Evolutionary conservation across 2,113 vertebrate genomes (phyloP).

Genomic region (Vireo altiloquus): DNA sequence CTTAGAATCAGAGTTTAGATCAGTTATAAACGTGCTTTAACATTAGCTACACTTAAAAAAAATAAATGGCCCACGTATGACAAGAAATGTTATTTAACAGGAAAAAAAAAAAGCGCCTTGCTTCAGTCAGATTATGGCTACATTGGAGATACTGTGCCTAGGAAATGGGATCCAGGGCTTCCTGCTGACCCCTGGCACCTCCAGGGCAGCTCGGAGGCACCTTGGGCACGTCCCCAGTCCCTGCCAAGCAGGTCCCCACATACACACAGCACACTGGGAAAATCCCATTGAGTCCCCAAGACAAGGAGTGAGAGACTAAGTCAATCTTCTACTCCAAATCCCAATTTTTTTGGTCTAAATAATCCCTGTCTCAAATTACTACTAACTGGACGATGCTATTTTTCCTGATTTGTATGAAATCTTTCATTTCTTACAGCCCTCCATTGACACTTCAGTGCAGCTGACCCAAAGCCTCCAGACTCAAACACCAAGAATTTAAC

Average conservation of each 20-base stretch:
- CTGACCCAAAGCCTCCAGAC: background rate
- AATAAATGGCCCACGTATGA: background rate
- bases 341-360: accelerated
- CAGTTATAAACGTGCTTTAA: background rate
- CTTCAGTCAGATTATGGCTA: background rate
- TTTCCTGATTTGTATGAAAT: background rate
- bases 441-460: background rate
- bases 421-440: background rate
- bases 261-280: background rate
- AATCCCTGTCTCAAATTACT: background rate
- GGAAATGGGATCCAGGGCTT: background rate
- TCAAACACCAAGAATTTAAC: background rate
- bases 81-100: background rate
- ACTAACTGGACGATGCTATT: background rate
- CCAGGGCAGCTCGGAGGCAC: background rate
- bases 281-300: background rate
- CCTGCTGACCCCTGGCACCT: background rate
- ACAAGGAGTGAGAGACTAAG: background rate
- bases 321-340: background rate
- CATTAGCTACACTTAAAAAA: background rate
- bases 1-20: background rate
- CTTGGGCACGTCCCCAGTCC: background rate
- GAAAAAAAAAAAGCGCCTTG: background rate
- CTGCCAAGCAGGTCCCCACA: accelerated
- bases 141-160: background rate